Evolutionary conservation across 1,140 invertebrate genomes (phyloP), one percentile per base, ranked within the genome.

Genomic region (Phortica variegata): DNA sequence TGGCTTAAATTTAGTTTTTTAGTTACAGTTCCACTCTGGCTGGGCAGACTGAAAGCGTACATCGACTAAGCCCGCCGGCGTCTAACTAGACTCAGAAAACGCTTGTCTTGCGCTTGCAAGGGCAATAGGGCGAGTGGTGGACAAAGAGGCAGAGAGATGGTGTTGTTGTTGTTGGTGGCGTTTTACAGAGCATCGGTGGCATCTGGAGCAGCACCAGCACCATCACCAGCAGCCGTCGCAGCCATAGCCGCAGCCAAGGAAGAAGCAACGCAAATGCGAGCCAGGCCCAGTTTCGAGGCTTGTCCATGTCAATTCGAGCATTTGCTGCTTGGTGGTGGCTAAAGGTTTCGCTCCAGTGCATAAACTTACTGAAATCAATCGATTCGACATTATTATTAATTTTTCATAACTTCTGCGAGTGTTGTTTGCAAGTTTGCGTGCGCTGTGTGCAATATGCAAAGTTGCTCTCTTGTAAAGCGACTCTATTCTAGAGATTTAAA

Each of bases 331-430:
- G 63, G 62, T 57, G 62, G 62, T 66, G 63, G 51, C 45, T 49
- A 15, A n/a, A 17, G 43, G 16, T 13, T 36, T 31, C 53, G 43
- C 45, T 54, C 29, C 19, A 33, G 26, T 42, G 47, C 47, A n/a
- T 50, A 44, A 42, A 48, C 42, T 59, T 54, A 52, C 63, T 68
- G 63, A 73, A 73, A 73, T 73, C 70, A 73, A 73, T 73, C 70
- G 70, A 73, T 73, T 73, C 70, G 70, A 73, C 70, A 73, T 73
- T 73, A 73, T 73, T 73, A 73, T 73, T 73, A 73, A 73, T 73
- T 73, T 73, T 73, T 73, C 70, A 73, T 73, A 73, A 73, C 70
- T 73, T 73, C 70, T 73, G 70, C 47, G 48, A 13, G 12, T 17
- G 19, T 42, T 18, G 15, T 8, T 36, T n/a, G n/a, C n/a, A n/a